A percentile compares a stretch with the other conserved stretches of the same genome.
Conservation (phyloP, 1,140 invertebrate genomes). For the Chironomus striatipennis region DNA sequence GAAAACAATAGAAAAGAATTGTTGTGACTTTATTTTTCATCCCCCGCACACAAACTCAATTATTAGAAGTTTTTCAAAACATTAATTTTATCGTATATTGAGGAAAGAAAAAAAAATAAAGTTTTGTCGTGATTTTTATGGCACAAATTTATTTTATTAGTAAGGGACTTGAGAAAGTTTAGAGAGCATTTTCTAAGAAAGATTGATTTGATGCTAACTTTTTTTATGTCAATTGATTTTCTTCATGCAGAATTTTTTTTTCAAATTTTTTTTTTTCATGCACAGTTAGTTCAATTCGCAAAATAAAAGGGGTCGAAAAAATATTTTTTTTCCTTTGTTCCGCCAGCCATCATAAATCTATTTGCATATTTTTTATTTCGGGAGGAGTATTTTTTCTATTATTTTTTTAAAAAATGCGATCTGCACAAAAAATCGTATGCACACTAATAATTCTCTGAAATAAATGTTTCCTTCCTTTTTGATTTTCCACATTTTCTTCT, state of each 20-base stretch:
- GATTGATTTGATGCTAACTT: slow-evolving; percentile 8
- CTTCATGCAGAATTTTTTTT: neutral
- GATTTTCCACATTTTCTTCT: no score
- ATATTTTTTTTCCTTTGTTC: neutral
- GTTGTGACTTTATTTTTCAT: neutral
- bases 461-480: no score
- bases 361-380: neutral
- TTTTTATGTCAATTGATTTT: slow-evolving; percentile 5
- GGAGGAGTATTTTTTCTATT: no score
- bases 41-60: neutral
- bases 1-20: neutral
- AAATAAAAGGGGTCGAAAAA: neutral
- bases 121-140: neutral
- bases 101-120: neutral
- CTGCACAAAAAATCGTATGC: no score
- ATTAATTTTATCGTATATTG: slow-evolving; percentile 14
- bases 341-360: neutral
- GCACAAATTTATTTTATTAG: neutral
- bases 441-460: no score
- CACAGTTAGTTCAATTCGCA: no score
- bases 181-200: neutral
- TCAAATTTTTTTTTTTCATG: neutral
- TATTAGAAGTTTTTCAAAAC: slow-evolving; percentile 9
- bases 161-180: neutral
- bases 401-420: no score